A percentile compares a stretch with the other conserved stretches of the same genome.
phyloP scores from a whole-genome alignment of 2,113 vertebrate genomes.

The Spea bombifrons region DNA sequence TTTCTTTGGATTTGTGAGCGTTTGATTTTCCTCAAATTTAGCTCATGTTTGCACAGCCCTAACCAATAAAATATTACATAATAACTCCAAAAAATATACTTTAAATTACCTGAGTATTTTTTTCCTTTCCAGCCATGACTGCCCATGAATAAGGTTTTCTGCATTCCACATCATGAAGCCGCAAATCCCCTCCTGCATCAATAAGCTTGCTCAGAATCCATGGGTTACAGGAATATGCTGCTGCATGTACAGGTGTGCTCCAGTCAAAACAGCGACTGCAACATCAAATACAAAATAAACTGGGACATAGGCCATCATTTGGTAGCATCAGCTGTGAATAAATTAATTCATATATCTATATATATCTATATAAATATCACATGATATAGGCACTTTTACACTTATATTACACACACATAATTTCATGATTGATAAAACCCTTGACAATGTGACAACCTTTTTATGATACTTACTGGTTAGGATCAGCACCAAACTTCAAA shows the following conservation, averaged over 20 bases:
- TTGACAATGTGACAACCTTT: too few relatives aligned
- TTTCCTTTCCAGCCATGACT: conserved; percentile 65
- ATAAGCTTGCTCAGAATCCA: conserved; percentile 73
- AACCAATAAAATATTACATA: too few relatives aligned
- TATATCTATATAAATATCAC: not conserved
- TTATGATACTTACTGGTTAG: conserved; percentile 74
- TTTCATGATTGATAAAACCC: too few relatives aligned
- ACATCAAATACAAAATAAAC: not conserved
- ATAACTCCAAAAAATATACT: too few relatives aligned
- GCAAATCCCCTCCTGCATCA: conserved; percentile 79
- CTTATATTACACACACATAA: too few relatives aligned
- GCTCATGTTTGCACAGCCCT: too few relatives aligned
- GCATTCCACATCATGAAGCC: conserved; percentile 71
- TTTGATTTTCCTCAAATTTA: too few relatives aligned
- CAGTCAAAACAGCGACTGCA: conserved; percentile 76
- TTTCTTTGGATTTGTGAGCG: too few relatives aligned
- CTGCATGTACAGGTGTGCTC: conserved; percentile 82
- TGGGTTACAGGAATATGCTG: conserved; percentile 76
- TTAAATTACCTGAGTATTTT: conserved; percentile 61
- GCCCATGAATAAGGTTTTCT: conserved; percentile 73
- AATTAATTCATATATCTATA: too few relatives aligned
- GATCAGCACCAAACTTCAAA: conserved; percentile 72
- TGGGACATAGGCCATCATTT: not conserved
- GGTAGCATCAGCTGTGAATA: too few relatives aligned
- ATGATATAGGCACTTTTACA: not conserved